Conservation (phyloP, 2,888 invertebrate genomes). For the Julus scanicus region DNA sequence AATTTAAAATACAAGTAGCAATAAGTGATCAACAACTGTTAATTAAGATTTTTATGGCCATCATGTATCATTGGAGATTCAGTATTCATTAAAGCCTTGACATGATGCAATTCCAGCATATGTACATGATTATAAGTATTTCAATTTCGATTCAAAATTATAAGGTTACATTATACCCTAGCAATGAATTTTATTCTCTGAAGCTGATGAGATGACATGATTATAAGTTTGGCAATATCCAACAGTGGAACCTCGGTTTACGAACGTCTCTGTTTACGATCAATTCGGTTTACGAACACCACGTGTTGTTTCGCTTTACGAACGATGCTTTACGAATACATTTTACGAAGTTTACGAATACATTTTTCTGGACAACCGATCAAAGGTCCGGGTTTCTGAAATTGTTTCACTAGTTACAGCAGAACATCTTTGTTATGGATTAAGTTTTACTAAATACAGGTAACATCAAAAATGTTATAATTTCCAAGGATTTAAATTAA, state of each 20-base stretch:
- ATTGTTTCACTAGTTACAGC: too few relatives aligned
- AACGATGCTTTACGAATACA: too few relatives aligned
- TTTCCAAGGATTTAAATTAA: too few relatives aligned
- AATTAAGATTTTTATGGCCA: neutral
- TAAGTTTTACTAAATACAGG: too few relatives aligned
- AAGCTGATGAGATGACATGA: neutral
- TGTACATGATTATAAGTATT: neutral
- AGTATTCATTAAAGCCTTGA: neutral
- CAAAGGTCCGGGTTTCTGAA: too few relatives aligned
- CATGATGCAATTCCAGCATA: neutral
- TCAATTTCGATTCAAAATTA: neutral
- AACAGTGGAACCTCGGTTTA: neutral
- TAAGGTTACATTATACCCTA: neutral
- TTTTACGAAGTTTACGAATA: too few relatives aligned
- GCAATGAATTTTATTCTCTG: neutral
- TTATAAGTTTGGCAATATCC: neutral
- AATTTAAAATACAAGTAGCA: neutral
- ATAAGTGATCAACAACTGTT: neutral
- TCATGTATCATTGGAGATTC: neutral
- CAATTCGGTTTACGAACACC: too few relatives aligned
- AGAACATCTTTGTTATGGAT: too few relatives aligned
- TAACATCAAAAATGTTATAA: too few relatives aligned
- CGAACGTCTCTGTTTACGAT: too few relatives aligned
- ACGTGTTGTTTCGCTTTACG: too few relatives aligned
- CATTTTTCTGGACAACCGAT: too few relatives aligned